These are phyloP conservation scores for Pangasianodon hypophthalmus DNA, from an alignment of 2,113 vertebrate genomes.

Conservation along the genomic window DNA sequence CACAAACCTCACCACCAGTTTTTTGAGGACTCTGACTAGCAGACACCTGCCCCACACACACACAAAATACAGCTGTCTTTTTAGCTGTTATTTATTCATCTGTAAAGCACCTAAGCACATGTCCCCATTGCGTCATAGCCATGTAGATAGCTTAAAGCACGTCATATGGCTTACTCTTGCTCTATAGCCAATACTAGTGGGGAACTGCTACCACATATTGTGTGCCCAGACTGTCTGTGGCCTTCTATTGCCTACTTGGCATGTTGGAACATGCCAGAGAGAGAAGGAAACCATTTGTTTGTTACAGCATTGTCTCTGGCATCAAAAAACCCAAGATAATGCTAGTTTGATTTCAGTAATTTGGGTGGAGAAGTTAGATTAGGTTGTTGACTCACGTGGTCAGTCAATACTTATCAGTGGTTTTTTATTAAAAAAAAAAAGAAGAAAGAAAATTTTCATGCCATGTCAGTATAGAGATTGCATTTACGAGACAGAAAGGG, in stretches of 20 bases:
- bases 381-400: neutral
- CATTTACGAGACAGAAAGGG: neutral
- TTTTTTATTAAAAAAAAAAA: neutral
- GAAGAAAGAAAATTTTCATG: neutral
- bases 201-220: slow-evolving; percentile 28
- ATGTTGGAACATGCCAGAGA: slow-evolving; percentile 24
- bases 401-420: neutral
- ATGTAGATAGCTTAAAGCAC: neutral
- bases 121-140: neutral
- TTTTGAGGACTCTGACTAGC: slow-evolving; percentile 4
- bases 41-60: slow-evolving; percentile 22
- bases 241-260: slow-evolving; percentile 32
- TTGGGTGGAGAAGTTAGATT: neutral
- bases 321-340: neutral
- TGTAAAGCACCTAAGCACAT: neutral
- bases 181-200: slow-evolving; percentile 8
- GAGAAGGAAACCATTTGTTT: neutral
- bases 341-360: neutral
- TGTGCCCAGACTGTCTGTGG: slow-evolving; percentile 49
- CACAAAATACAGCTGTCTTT: slow-evolving; percentile 5
- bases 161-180: slow-evolving; percentile 29
- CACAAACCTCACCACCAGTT: neutral
- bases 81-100: neutral
- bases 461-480: neutral
- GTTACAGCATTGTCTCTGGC: neutral